Conservation (phyloP, 1,140 invertebrate genomes). For the Dreissena polymorpha region DNA sequence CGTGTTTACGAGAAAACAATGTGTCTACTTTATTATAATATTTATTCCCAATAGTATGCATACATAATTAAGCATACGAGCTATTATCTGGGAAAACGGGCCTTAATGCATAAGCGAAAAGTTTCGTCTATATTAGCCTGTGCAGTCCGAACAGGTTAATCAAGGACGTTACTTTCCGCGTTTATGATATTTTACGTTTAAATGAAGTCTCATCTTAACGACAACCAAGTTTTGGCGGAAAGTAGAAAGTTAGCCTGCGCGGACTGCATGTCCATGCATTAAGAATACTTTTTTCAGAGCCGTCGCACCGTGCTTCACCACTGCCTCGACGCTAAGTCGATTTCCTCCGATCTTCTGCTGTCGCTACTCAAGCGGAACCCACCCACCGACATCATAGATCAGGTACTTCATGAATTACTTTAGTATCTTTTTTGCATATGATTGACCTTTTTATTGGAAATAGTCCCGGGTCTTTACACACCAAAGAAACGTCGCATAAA, state of each 20-base stretch:
- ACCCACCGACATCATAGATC: slow-evolving; percentile 8
- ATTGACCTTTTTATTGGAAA: neutral
- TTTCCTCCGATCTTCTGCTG: slow-evolving; percentile 12
- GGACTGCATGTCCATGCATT: too few relatives aligned
- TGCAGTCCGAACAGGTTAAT: too few relatives aligned
- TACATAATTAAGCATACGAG: neutral
- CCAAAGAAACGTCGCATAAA: too few relatives aligned
- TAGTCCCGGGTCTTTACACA: neutral
- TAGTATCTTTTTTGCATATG: neutral
- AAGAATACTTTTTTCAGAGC: slow-evolving; percentile 17
- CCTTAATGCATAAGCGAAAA: too few relatives aligned
- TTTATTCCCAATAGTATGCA: neutral
- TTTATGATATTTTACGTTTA: too few relatives aligned
- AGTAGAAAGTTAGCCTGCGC: too few relatives aligned
- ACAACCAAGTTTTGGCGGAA: too few relatives aligned
- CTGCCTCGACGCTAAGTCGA: slow-evolving; percentile 12
- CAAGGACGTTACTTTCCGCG: too few relatives aligned
- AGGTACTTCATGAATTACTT: slow-evolving; percentile 1
- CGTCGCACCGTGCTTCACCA: slow-evolving; percentile 25
- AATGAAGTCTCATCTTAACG: too few relatives aligned
- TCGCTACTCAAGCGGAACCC: slow-evolving; percentile 21
- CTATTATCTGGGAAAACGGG: too few relatives aligned
- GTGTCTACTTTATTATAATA: neutral
- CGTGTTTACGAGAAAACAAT: neutral
- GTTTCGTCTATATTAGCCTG: too few relatives aligned